A percentile compares a stretch with the other conserved stretches of the same genome.
phyloP scores from a whole-genome alignment of 2,888 invertebrate genomes.

The Drosophila prostipennis region DNA sequence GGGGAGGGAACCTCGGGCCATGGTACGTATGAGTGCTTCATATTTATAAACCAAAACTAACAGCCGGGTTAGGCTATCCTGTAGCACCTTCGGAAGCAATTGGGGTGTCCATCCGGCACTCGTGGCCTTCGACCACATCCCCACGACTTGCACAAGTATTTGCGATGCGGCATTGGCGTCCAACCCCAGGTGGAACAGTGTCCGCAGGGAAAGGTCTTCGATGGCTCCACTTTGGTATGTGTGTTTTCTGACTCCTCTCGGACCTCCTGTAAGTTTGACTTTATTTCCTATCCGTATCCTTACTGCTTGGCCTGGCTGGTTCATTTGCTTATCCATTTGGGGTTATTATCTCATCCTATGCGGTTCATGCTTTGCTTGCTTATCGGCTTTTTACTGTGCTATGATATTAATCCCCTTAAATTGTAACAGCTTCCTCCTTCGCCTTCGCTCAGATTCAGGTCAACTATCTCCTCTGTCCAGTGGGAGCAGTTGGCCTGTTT shows the following conservation, averaged over 20 bases:
- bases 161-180: slow-evolving; percentile 86
- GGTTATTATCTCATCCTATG: slow-evolving; percentile 17
- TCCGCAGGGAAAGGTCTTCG: slow-evolving; percentile 87
- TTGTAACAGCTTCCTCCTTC: slow-evolving; percentile 43
- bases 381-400: not conserved
- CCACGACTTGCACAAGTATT: slow-evolving; percentile 86
- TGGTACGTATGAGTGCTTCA: slow-evolving; percentile 51
- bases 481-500: slow-evolving; percentile 86
- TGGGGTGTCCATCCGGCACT: slow-evolving; percentile 83
- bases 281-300: not conserved
- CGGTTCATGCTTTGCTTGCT: slow-evolving; percentile 26
- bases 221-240: slow-evolving; percentile 85
- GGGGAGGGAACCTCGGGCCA: slow-evolving; percentile 22
- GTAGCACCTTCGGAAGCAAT: slow-evolving; percentile 4
- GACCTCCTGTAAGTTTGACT: slow-evolving; percentile 60
- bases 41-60: slow-evolving; percentile 44
- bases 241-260: slow-evolving; percentile 83
- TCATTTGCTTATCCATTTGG: slow-evolving; percentile 60
- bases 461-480: slow-evolving; percentile 83
- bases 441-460: slow-evolving; percentile 19
- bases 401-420: slow-evolving; percentile 34
- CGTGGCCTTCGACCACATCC: slow-evolving; percentile 86
- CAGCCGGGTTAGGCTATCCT: slow-evolving; percentile 42
- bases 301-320: slow-evolving; percentile 10
- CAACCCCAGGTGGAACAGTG: slow-evolving; percentile 86